Evolutionary conservation across 2,888 invertebrate genomes (phyloP).

Genomic region (Ochropacha duplaris): DNA sequence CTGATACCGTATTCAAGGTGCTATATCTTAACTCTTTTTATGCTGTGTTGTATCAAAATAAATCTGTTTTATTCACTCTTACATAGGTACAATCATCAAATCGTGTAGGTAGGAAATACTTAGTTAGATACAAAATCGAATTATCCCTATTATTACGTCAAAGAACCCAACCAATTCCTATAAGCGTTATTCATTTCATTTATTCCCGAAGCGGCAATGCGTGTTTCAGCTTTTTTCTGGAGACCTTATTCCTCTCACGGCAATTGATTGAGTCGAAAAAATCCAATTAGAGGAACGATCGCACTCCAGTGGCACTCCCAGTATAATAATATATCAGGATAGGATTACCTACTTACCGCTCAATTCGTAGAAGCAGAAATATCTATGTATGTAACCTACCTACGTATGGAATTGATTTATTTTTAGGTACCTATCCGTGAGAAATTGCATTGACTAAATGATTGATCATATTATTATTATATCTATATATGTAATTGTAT

Average conservation of each 20-base stretch:
- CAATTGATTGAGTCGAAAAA: conserved; percentile 38
- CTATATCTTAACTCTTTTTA: too few relatives aligned
- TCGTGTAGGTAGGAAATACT: too few relatives aligned
- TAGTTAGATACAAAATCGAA: conserved; percentile 12
- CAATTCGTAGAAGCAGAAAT: background rate
- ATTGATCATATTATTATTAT: too few relatives aligned
- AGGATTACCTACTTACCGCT: conserved; percentile 18
- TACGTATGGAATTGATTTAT: background rate
- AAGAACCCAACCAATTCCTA: conserved; percentile 10
- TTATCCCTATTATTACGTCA: conserved; percentile 5
- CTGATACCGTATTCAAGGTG: too few relatives aligned
- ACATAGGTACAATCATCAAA: too few relatives aligned
- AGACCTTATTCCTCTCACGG: conserved; percentile 10
- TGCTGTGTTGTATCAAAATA: too few relatives aligned
- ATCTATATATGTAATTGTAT: too few relatives aligned
- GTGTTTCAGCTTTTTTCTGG: conserved; percentile 17
- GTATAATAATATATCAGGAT: conserved; percentile 16
- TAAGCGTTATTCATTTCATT: conserved; percentile 16
- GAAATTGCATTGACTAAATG: background rate
- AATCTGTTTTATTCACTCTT: too few relatives aligned
- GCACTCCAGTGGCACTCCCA: conserved; percentile 7
- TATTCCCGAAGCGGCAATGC: conserved; percentile 17
- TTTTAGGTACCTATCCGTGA: background rate
- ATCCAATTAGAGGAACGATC: conserved; percentile 31
- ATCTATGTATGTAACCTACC: too few relatives aligned